phyloP scores from a whole-genome alignment of 2,113 vertebrate species.

The Erpornis zantholeuca region DNA sequence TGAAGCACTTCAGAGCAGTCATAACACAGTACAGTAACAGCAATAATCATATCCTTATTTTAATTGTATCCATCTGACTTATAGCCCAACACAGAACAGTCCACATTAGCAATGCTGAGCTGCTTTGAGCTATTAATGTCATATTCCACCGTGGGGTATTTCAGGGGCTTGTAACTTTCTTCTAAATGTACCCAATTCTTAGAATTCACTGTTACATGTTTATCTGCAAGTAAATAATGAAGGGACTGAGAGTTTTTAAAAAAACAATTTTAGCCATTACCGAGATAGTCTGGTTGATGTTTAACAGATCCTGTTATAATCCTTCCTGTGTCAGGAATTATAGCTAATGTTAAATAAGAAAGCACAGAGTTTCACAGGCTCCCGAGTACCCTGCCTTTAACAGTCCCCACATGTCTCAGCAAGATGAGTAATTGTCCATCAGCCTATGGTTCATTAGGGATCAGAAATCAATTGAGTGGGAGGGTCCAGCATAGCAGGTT shows the following conservation, averaged over 20 bases:
- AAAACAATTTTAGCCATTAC: slow-evolving; percentile 35
- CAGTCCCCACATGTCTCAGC: slow-evolving; percentile 61
- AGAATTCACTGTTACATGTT: slow-evolving; percentile 34
- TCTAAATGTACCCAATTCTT: slow-evolving; percentile 10
- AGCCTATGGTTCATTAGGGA: slow-evolving; percentile 79
- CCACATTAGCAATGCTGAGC: background rate
- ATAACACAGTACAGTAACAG: background rate
- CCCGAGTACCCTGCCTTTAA: slow-evolving; percentile 61
- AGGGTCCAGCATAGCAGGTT: slow-evolving; percentile 72
- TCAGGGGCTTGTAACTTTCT: slow-evolving; percentile 7
- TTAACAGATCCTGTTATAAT: slow-evolving; percentile 47
- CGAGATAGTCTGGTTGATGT: slow-evolving; percentile 9
- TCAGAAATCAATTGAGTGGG: slow-evolving; percentile 80
- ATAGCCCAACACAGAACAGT: background rate
- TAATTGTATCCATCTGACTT: slow-evolving; percentile 34
- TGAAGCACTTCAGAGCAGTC: slow-evolving; percentile 1
- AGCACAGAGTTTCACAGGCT: slow-evolving; percentile 58
- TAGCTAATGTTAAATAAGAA: slow-evolving; percentile 68
- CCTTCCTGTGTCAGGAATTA: slow-evolving; percentile 57
- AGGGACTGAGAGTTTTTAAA: slow-evolving; percentile 6
- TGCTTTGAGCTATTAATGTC: background rate
- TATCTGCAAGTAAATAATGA: slow-evolving; percentile 43
- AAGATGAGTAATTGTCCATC: slow-evolving; percentile 76
- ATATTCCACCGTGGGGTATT: background rate
- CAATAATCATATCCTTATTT: slow-evolving; percentile 34